phyloP scores from a whole-genome alignment of 2,113 vertebrate species.

The Eleginops maclovinus region DNA sequence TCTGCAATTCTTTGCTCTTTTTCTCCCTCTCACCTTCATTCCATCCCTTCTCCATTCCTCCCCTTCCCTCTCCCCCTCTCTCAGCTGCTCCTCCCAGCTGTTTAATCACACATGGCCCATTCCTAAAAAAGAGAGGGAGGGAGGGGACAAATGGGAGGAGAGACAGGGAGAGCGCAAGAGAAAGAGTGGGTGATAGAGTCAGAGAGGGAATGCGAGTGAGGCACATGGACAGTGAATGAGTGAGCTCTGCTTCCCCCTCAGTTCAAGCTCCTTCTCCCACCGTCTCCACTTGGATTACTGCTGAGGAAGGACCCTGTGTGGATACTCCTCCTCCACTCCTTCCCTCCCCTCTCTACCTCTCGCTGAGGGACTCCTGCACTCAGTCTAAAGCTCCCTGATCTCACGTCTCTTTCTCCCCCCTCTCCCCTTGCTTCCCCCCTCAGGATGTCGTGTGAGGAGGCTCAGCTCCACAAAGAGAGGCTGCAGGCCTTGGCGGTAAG shows the following conservation, averaged over 20 bases:
- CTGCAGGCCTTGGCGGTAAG: slow-evolving; percentile 99
- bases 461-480: slow-evolving; percentile 96
- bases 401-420: slow-evolving; percentile 70
- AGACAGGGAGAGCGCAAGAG: slow-evolving; percentile 74
- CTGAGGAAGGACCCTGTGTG: slow-evolving; percentile 68
- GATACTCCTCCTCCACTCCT: slow-evolving; percentile 49
- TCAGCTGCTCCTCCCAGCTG: slow-evolving; percentile 86
- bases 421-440: slow-evolving; percentile 82
- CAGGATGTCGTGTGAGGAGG: slow-evolving; percentile 99
- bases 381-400: slow-evolving; percentile 42
- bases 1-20: slow-evolving; percentile 28
- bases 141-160: slow-evolving; percentile 81
- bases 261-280: slow-evolving; percentile 64
- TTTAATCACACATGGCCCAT: slow-evolving; percentile 87
- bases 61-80: slow-evolving; percentile 23
- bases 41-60: slow-evolving; percentile 25
- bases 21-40: not conserved
- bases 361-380: slow-evolving; percentile 43
- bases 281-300: slow-evolving; percentile 79
- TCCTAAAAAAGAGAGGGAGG: slow-evolving; percentile 80
- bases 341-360: slow-evolving; percentile 34
- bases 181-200: slow-evolving; percentile 71
- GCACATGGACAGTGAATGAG: slow-evolving; percentile 88
- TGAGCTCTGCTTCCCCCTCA: slow-evolving; percentile 81
- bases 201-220: slow-evolving; percentile 67